phyloP scores from a whole-genome alignment of 2,797 vertebrate species.

The Momotus momota region DNA sequence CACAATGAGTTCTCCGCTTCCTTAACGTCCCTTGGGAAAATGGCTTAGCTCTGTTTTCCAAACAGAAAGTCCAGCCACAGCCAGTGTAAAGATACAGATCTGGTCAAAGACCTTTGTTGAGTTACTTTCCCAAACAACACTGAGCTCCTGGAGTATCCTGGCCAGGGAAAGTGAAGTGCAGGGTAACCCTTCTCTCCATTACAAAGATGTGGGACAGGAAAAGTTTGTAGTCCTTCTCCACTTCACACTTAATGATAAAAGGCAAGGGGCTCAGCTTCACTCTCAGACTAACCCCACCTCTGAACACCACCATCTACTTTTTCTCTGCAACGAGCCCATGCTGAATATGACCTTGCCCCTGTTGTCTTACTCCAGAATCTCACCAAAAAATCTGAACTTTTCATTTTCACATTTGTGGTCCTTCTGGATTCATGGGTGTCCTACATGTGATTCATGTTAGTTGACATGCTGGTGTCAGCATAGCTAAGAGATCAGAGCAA shows the following conservation, averaged over 20 bases:
- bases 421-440: neutral
- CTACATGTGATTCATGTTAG: neutral
- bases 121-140: neutral
- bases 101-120: neutral
- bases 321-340: neutral
- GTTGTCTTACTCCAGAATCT: neutral
- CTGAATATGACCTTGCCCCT: neutral
- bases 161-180: neutral
- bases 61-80: neutral
- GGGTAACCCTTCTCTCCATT: neutral
- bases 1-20: neutral
- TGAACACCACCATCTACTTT: rapidly evolving
- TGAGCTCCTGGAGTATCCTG: neutral
- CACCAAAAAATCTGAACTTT: neutral
- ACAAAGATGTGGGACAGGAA: neutral
- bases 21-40: neutral
- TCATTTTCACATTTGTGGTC: neutral
- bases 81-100: neutral
- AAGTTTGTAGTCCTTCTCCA: neutral
- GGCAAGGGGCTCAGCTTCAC: neutral
- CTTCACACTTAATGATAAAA: neutral
- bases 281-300: neutral
- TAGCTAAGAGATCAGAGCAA: conserved; percentile 17
- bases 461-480: neutral
- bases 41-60: neutral